Percentiles rank a stretch among this genome's conserved stretches.
These are phyloP conservation scores for Hozukius guyotensis DNA, from an alignment of 2,797 vertebrate species.

Conservation along the genomic window DNA sequence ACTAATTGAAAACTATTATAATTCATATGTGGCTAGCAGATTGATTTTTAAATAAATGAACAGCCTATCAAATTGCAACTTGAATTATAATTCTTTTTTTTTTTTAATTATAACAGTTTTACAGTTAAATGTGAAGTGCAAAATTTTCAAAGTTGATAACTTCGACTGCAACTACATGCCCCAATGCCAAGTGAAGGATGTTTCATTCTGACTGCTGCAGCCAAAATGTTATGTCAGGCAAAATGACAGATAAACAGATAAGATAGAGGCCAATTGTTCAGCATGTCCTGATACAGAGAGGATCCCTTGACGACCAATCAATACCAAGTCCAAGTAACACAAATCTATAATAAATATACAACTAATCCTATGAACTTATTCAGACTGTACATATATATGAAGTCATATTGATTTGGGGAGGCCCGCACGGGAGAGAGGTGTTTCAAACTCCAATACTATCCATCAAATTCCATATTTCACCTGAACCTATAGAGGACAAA, in stretches of 20 bases:
- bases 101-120: background rate
- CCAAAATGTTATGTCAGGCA: background rate
- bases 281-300: background rate
- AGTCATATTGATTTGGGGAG: background rate
- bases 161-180: background rate
- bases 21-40: background rate
- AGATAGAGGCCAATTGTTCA: background rate
- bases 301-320: background rate
- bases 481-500: slow-evolving; percentile 9
- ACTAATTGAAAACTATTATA: too few relatives aligned
- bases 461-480: slow-evolving; percentile 6
- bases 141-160: background rate
- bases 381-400: background rate
- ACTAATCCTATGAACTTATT: background rate
- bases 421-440: background rate
- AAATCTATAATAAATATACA: background rate
- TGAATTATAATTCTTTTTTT: background rate
- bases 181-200: background rate
- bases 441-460: background rate
- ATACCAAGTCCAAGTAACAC: background rate
- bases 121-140: background rate
- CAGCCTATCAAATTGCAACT: background rate
- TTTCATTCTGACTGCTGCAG: background rate
- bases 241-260: background rate
- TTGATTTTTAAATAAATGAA: background rate